Evolutionary conservation across 2,888 invertebrate genomes (phyloP), one percentile per base, ranked within the genome.

Genomic region (Liodrosophila aerea): DNA sequence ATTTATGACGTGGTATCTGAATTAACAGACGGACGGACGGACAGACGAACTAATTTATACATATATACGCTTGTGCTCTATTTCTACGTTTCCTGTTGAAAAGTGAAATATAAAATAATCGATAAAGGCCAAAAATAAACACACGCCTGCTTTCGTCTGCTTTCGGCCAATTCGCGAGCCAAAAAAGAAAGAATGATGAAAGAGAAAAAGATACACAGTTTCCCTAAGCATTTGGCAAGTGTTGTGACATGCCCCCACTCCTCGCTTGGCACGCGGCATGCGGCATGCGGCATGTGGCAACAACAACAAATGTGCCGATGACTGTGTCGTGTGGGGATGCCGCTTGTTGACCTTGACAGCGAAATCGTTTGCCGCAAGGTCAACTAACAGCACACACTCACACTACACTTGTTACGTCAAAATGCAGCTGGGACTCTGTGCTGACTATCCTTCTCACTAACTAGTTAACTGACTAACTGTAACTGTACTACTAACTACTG

Each of bases 281-380:
- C 16, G 27, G 36, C 30, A 13, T 4, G 39, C 31, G 16, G 34
- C 41, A 43, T 11, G 16, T 31, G 18, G 15, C 34, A 54, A 34
- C 22, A 22, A 22, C 22, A 22, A 22, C 22, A 22, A 22, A 5
- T 5, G 22, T 12, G 36, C 12, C 36, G 61, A 66, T 76, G 76
- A 81, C 40, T 82, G 65, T 76, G 45, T 50, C 47, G 33, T 36
- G 59, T 52, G 77, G 76, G 68, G 63, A 73, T 73, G 76, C 73
- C 76, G 71, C 73, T 58, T 53, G 72, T 61, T 87, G 87, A 88
- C 88, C 88, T 88, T 88, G 88, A 71, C 87, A 86, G 57, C 59
- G 86, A 86, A 86, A 73, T 57, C 50, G 64, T 41, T 49, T 27
- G n/a, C 45, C 65, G 58, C 53, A 76, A 76, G 76, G 76, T 83